Conservation (phyloP, 2,888 invertebrate genomes). For the Tinea trinotella region DNA sequence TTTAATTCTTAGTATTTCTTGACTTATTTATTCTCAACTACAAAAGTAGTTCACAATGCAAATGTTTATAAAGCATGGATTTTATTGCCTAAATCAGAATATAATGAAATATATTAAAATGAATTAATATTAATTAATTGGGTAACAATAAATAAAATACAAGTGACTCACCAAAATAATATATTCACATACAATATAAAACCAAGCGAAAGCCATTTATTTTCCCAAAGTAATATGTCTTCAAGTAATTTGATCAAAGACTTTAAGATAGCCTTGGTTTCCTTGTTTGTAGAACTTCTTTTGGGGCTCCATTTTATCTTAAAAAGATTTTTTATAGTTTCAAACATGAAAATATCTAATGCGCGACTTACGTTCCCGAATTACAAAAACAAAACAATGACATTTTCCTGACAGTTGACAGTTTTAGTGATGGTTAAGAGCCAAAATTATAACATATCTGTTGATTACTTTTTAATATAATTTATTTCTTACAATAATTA, state of each 20-base stretch:
- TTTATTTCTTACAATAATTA: no score
- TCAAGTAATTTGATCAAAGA: conserved; percentile 49
- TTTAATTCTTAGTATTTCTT: no score
- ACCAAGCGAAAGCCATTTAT: conserved; percentile 48
- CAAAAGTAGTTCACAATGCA: no score
- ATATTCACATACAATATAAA: conserved; percentile 45
- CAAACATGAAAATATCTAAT: conserved; percentile 34
- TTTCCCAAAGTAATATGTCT: conserved; percentile 60
- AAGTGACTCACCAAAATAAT: conserved; percentile 48
- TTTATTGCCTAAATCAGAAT: no score
- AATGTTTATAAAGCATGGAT: no score
- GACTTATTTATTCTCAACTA: no score
- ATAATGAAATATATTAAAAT: no score
- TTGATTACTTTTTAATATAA: no score
- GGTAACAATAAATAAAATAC: background rate
- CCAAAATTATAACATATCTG: no score
- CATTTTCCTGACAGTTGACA: no score
- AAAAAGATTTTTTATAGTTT: conserved; percentile 32
- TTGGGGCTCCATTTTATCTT: conserved; percentile 41
- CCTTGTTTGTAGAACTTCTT: conserved; percentile 37
- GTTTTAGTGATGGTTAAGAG: no score
- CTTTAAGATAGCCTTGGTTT: conserved; percentile 38
- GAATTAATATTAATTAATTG: no score
- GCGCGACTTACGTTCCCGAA: background rate
- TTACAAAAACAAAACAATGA: background rate